These are phyloP conservation scores for Eumacrocentrus americanus DNA, from an alignment of 2,888 invertebrate species.

Conservation along the genomic window DNA sequence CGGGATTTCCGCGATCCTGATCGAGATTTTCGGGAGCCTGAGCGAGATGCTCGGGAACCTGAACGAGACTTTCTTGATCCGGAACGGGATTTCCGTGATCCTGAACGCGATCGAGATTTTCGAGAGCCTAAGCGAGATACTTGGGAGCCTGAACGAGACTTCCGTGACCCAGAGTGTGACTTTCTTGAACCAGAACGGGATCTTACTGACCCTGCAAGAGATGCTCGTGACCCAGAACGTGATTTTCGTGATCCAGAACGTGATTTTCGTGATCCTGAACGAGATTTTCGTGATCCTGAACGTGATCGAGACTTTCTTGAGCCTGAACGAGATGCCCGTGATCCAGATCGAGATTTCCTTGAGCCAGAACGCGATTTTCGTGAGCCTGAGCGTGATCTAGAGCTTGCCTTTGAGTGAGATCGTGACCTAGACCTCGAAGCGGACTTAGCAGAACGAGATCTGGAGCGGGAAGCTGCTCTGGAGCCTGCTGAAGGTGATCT, in stretches of 20 bases:
- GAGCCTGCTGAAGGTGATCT: conserved; percentile 27
- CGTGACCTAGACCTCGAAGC: conserved; percentile 17
- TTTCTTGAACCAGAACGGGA: conserved; percentile 41
- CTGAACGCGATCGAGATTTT: conserved; percentile 45
- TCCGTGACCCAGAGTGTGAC: conserved; percentile 25
- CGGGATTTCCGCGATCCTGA: conserved; percentile 33
- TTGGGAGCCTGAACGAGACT: conserved; percentile 33
- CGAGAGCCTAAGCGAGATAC: conserved; percentile 43
- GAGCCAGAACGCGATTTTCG: conserved; percentile 41
- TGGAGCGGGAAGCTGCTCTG: conserved; percentile 42
- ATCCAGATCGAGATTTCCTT: conserved; percentile 21
- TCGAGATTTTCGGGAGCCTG: conserved; percentile 36
- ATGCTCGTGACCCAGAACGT: conserved; percentile 33
- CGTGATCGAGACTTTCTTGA: conserved; percentile 33
- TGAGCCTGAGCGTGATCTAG: conserved; percentile 38
- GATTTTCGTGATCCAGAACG: conserved; percentile 36
- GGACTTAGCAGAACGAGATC: conserved; percentile 43
- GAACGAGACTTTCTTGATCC: conserved; percentile 34
- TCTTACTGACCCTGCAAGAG: conserved; percentile 27
- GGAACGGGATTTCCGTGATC: conserved; percentile 31
- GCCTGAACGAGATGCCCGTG: conserved; percentile 31
- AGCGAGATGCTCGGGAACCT: conserved; percentile 36
- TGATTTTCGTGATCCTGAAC: conserved; percentile 37
- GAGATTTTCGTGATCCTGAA: not conserved
- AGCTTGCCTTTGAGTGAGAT: conserved; percentile 28